Base-by-base conservation (phyloP, 2,888 invertebrate species). In the Pycnomerus fuliginosus region DNA sequence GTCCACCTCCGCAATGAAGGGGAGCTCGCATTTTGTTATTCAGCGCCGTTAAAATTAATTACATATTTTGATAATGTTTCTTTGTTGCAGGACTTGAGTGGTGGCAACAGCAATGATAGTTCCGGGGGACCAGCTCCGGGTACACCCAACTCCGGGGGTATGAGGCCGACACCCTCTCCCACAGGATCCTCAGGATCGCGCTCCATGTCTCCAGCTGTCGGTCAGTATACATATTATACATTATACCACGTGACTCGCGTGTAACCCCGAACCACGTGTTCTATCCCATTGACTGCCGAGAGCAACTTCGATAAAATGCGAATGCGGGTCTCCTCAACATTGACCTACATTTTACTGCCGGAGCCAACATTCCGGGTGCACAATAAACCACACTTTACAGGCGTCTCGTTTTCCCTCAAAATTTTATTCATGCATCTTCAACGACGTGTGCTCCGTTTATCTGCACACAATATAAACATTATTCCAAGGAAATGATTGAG, bases 201-300 rank as follows among this genome's bases (percentile, higher is more conserved):
- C 78, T 95, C 95, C 76, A 94, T 95, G 90, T 95, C 96, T 75
- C 95, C 96, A 69, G 94, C 94, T 78, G 91, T 93, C 76, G 92
- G 92, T 92, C 71, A 80, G 90, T 82, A 55, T 40, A 31, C 16
- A 34, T 17, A 32, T 32, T 17, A 42, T 43, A 33, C 43, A 33
- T 39, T 33, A 42, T 34, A 49, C 42, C 52, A 52, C 47, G 50
- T 51, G 51, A 48, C 48, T 53, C 49, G 51, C 33, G 38, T 47
- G 42, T 54, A 46, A 20, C 41, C 50, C 44, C 43, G 40, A 44
- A 44, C 45, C 53, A 51, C 57, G 52, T 56, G 53, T 32, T 47
- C 43, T 52, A 33, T 46, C 45, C 44, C 53, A 59, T 57, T 58
- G 54, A 56, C 50, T 51, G 48, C 44, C 54, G 55, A 44, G 53